Evolutionary conservation across 1,140 invertebrate genomes (phyloP).

Genomic region (Sitodiplosis mosellana): DNA sequence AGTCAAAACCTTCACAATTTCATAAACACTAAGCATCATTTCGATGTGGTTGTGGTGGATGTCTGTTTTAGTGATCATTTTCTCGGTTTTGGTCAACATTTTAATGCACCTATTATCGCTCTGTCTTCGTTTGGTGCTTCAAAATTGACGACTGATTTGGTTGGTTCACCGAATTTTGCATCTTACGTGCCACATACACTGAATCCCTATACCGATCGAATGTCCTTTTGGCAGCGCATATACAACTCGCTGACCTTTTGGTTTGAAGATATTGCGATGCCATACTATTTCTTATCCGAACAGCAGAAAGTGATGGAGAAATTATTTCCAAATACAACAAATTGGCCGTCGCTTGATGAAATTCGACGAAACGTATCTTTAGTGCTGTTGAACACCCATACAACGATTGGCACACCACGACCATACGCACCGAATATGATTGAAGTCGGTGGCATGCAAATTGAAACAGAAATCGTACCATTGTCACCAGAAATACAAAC

Average conservation of each 20-base stretch:
- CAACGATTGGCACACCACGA: not conserved
- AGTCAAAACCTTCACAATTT: too few relatives aligned
- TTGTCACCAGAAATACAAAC: slow-evolving; percentile 22
- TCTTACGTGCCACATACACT: too few relatives aligned
- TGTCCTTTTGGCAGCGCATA: too few relatives aligned
- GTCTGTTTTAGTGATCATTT: slow-evolving; percentile 19
- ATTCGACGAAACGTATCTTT: not conserved
- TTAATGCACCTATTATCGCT: slow-evolving; percentile 20
- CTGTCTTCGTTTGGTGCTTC: slow-evolving; percentile 19
- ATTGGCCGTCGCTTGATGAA: not conserved
- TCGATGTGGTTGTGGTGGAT: slow-evolving; percentile 20
- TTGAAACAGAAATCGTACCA: not conserved
- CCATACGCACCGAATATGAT: not conserved
- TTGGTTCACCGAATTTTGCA: slow-evolving; percentile 11
- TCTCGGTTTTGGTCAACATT: slow-evolving; percentile 18
- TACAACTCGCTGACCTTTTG: slow-evolving; percentile 17
- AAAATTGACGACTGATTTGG: slow-evolving; percentile 8
- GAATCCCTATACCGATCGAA: too few relatives aligned
- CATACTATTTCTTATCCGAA: not conserved
- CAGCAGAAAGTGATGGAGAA: too few relatives aligned
- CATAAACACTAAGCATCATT: slow-evolving; percentile 4
- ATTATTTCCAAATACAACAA: too few relatives aligned
- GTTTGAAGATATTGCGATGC: slow-evolving; percentile 1
- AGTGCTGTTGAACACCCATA: not conserved
- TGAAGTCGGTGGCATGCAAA: slow-evolving; percentile 1